These are phyloP conservation scores for Empidonax alnorum DNA, from an alignment of 2,113 vertebrate species.

Conservation along the genomic window DNA sequence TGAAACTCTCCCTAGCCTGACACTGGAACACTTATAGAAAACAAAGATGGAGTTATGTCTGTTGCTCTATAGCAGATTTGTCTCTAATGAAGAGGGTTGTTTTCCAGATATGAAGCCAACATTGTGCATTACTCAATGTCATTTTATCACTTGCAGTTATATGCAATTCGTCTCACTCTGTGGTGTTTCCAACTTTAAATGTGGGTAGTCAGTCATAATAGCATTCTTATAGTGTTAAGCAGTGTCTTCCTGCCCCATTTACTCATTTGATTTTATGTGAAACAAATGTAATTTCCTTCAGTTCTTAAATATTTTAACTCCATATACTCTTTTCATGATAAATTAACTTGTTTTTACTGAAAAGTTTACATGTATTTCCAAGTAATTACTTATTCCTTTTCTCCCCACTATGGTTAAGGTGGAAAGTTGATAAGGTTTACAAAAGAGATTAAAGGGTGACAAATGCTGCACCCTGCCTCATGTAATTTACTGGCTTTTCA, in stretches of 20 bases:
- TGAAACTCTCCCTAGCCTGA: neutral
- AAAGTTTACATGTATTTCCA: neutral
- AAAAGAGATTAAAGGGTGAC: neutral
- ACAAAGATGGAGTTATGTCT: neutral
- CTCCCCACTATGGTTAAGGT: neutral
- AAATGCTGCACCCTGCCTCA: neutral
- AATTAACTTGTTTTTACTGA: neutral
- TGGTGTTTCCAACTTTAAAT: neutral
- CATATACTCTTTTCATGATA: neutral
- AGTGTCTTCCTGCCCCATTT: neutral
- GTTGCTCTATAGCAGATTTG: neutral
- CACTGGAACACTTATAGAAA: neutral
- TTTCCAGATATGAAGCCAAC: neutral
- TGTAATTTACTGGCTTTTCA: neutral
- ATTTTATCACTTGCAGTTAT: neutral
- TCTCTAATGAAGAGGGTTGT: neutral
- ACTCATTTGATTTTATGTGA: neutral
- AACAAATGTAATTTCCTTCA: constrained; percentile 8
- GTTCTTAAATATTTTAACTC: neutral
- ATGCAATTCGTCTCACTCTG: neutral
- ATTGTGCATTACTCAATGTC: neutral
- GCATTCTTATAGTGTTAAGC: constrained; percentile 11
- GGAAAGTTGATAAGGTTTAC: neutral
- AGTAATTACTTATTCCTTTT: neutral
- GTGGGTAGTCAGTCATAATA: neutral